Evolutionary conservation across 2,888 invertebrate species (phyloP).

Genomic region (Dermolepida albohirtum): DNA sequence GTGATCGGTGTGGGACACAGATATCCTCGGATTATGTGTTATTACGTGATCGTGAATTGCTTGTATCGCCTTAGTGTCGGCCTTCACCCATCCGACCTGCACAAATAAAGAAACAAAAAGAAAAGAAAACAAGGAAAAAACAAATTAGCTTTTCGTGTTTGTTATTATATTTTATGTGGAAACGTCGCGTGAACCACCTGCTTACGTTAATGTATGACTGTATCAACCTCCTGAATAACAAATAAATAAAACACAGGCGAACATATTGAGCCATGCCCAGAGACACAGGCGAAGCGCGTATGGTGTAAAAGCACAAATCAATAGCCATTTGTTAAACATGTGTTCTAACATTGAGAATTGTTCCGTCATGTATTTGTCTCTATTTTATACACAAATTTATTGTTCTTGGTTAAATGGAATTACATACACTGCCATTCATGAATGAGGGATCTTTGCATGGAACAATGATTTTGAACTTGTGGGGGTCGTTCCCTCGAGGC

Average conservation of each 20-base stretch:
- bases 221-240: constrained; percentile 31
- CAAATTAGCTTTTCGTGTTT: constrained; percentile 4
- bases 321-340: constrained; percentile 51
- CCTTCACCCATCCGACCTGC: constrained; percentile 94
- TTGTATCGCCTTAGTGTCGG: constrained; percentile 92
- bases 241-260: constrained; percentile 38
- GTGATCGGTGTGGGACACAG: constrained; percentile 87
- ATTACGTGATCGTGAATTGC: constrained; percentile 93
- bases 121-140: not conserved
- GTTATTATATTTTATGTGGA: constrained; percentile 21
- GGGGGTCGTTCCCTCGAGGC: no score
- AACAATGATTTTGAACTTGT: no score
- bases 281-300: constrained; percentile 4
- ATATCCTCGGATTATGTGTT: constrained; percentile 89
- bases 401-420: no score
- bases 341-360: constrained; percentile 44
- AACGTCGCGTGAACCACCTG: constrained; percentile 29
- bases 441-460: no score
- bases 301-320: constrained; percentile 42
- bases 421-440: no score
- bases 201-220: constrained; percentile 12
- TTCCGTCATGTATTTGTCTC: constrained; percentile 11
- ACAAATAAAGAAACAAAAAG: constrained; percentile 40
- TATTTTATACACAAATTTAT: not conserved
- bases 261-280: constrained; percentile 34